Evolutionary conservation across 2,113 vertebrate species (phyloP).

Genomic region (Ictalurus punctatus): DNA sequence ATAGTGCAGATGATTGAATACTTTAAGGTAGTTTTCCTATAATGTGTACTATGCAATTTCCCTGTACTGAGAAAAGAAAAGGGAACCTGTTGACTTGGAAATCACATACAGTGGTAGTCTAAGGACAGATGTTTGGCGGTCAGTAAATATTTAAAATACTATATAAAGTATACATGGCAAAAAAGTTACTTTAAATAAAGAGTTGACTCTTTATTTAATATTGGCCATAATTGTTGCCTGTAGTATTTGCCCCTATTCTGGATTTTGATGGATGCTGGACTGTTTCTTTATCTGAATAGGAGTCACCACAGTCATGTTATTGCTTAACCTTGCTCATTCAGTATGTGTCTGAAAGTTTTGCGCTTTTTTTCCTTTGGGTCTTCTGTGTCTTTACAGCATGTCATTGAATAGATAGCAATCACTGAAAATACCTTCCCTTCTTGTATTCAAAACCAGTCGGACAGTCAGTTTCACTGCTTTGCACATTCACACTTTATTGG

Average conservation of each 20-base stretch:
- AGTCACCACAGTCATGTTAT: not conserved
- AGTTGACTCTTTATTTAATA: no score
- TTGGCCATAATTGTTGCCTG: not conserved
- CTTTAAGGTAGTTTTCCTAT: not conserved
- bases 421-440: not conserved
- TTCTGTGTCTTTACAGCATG: conserved; percentile 3
- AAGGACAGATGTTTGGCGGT: not conserved
- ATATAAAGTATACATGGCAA: not conserved
- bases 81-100: not conserved
- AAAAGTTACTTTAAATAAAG: no score
- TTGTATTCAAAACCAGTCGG: not conserved
- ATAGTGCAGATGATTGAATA: not conserved
- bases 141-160: not conserved
- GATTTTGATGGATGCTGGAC: not conserved
- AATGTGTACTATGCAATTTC: not conserved
- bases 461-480: not conserved
- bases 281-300: not conserved
- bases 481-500: not conserved
- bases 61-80: not conserved
- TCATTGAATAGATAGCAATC: not conserved
- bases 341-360: not conserved
- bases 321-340: conserved; percentile 5
- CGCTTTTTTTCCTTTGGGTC: not conserved
- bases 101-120: not conserved
- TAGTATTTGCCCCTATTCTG: not conserved